Conservation (phyloP, 2,888 invertebrate species). For the Acanthosoma haemorrhoidale region DNA sequence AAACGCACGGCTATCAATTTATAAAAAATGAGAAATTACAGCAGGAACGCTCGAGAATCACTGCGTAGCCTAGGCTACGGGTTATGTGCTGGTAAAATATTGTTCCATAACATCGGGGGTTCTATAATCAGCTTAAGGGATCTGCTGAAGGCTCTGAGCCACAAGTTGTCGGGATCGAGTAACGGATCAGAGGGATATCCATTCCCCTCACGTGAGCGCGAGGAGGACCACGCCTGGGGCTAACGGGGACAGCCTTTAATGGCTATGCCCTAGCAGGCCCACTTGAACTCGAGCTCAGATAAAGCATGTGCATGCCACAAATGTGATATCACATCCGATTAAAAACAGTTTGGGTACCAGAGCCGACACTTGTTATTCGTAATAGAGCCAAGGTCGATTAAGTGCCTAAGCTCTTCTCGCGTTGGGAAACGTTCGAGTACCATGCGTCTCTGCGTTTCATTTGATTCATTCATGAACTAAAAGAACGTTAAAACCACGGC, state of each 20-base stretch:
- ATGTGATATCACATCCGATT: not conserved
- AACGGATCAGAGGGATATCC: conserved; percentile 2
- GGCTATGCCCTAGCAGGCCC: not conserved
- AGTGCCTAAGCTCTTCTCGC: too few relatives aligned
- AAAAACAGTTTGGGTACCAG: not conserved
- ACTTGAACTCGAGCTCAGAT: not conserved
- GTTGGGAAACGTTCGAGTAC: too few relatives aligned
- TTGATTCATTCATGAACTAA: too few relatives aligned
- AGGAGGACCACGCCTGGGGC: not conserved
- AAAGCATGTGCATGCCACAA: not conserved
- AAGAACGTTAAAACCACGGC: too few relatives aligned
- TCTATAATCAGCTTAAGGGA: not conserved
- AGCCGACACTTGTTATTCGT: too few relatives aligned
- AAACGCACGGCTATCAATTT: too few relatives aligned
- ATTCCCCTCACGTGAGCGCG: conserved; percentile 8
- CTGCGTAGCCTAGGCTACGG: too few relatives aligned
- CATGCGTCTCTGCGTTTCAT: too few relatives aligned
- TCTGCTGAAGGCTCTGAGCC: not conserved
- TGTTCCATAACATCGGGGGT: not conserved
- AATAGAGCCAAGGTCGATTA: too few relatives aligned
- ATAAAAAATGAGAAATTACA: too few relatives aligned
- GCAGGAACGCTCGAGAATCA: too few relatives aligned
- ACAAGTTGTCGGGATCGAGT: not conserved
- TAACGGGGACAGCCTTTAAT: conserved; percentile 11
- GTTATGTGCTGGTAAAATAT: conserved; percentile 4